Evolutionary conservation across 2,888 invertebrate genomes (phyloP).

Genomic region (Brenthis daphne): DNA sequence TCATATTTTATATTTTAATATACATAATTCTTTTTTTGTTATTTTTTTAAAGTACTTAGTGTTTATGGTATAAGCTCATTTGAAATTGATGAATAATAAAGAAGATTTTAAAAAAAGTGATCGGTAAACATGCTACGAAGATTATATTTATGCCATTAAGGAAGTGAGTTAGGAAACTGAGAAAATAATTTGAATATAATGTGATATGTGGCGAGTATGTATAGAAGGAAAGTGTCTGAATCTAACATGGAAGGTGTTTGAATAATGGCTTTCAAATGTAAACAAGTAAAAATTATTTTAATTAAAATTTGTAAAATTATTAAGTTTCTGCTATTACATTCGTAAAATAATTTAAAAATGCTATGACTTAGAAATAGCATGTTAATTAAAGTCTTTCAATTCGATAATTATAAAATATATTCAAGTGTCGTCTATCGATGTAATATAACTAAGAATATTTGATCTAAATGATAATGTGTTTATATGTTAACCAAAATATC

Average conservation of each 20-base stretch:
- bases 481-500: conserved; percentile 1
- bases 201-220: conserved; percentile 24
- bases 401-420: too few species aligned
- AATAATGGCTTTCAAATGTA: conserved; percentile 9
- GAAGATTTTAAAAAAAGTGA: conserved; percentile 33
- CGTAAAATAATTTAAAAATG: too few species aligned
- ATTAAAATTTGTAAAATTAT: too few species aligned
- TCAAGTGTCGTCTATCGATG: too few species aligned
- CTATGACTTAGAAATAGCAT: too few species aligned
- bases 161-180: conserved; percentile 15
- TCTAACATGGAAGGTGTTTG: conserved; percentile 12
- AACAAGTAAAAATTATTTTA: not conserved
- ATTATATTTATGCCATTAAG: conserved; percentile 20
- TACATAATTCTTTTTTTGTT: too few species aligned
- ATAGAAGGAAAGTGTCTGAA: conserved; percentile 16
- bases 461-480: conserved; percentile 12
- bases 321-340: too few species aligned
- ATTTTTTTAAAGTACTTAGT: too few species aligned
- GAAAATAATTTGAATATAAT: not conserved
- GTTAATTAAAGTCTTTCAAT: too few species aligned
- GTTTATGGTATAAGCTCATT: conserved; percentile 35
- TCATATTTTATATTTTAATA: not conserved
- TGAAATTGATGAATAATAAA: conserved; percentile 31
- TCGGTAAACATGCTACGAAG: conserved; percentile 30
- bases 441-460: not conserved